A percentile compares a stretch with the other conserved stretches of the same genome.
phyloP scores from a whole-genome alignment of 2,113 vertebrate genomes.

The Nycticebus coucang region DNA sequence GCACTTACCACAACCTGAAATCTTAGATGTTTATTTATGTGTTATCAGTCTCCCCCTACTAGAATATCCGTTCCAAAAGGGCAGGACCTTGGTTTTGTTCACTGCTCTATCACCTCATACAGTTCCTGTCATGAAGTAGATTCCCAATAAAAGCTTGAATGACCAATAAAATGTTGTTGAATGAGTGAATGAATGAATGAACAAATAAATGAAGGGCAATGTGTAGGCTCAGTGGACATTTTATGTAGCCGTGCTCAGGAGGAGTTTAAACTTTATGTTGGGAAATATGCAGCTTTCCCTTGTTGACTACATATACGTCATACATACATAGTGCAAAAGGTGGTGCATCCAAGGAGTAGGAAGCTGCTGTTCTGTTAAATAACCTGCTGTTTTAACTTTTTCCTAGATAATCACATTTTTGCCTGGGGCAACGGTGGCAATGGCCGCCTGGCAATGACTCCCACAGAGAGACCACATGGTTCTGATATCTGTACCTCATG shows the following conservation, averaged over 20 bases:
- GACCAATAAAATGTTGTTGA: background rate
- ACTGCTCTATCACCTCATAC: background rate
- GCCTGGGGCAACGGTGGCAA: conserved; percentile 99
- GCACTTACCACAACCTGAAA: background rate
- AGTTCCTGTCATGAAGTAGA: background rate
- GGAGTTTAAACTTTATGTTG: background rate
- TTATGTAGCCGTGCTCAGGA: background rate
- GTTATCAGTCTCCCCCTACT: background rate
- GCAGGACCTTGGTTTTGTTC: conserved; percentile 17
- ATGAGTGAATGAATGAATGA: background rate
- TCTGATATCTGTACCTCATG: conserved; percentile 97
- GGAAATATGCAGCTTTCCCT: background rate
- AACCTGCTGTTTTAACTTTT: conserved; percentile 48
- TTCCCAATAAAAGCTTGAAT: background rate
- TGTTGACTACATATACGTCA: background rate
- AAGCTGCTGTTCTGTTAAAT: conserved; percentile 26
- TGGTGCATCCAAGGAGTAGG: background rate
- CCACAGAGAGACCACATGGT: conserved; percentile 93
- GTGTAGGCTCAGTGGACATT: background rate
- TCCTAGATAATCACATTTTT: conserved; percentile 97
- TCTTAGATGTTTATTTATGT: background rate
- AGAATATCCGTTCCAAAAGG: background rate
- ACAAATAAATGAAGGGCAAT: background rate
- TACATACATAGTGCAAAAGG: background rate
- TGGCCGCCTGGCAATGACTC: conserved; percentile 96